Base-by-base conservation (phyloP, 23 tunicate species). In the Styela plicata region DNA sequence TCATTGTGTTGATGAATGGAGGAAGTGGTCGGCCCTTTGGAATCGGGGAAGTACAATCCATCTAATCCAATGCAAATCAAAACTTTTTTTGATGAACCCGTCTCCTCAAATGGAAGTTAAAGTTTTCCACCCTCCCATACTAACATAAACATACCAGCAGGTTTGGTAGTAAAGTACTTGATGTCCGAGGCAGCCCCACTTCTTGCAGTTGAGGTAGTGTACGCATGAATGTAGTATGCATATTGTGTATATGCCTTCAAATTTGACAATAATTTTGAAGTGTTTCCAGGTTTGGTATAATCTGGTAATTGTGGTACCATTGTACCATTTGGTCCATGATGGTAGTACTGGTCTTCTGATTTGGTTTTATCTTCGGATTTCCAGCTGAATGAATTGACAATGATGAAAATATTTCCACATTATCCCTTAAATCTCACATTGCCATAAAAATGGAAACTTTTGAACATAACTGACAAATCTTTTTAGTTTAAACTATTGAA, bases 111-210 rank as follows among this genome's bases (percentile, higher is more conserved):
- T n/a, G n/a, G n/a, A n/a, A n/a, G n/a, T n/a, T n/a, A n/a, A n/a
- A n/a, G n/a, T n/a, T n/a, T n/a, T n/a, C n/a, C n/a, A n/a, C n/a
- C 84, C 94, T 36, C 79, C 94, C 18, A 78, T 75, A 2, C 19
- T 78, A 57, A 24, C 24, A 20, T 85, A 73, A 73, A 76, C 89
- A 82, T 69, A 90, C 96, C 35, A 61, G 74, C 66, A 18, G 96
- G 86, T 25, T 66, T 62, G 19, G 96, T 90, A 23, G 34, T 80
- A 66, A 85, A 79, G 64, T 84, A 81, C 23, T 33, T 28, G 1
- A 90, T 85, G 13, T 85, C 78, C 16, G 96, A 90, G 33, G 65
- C 61, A 26, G 89, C 89, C 33, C 86, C 96, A 34, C 77, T 83
- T 34, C 28, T 69, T 18, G 89, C 86, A 19, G 57, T 44, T 3